These are phyloP conservation scores for Gonioctena quinquepunctata DNA, from an alignment of 1,140 invertebrate species.

Conservation along the genomic window DNA sequence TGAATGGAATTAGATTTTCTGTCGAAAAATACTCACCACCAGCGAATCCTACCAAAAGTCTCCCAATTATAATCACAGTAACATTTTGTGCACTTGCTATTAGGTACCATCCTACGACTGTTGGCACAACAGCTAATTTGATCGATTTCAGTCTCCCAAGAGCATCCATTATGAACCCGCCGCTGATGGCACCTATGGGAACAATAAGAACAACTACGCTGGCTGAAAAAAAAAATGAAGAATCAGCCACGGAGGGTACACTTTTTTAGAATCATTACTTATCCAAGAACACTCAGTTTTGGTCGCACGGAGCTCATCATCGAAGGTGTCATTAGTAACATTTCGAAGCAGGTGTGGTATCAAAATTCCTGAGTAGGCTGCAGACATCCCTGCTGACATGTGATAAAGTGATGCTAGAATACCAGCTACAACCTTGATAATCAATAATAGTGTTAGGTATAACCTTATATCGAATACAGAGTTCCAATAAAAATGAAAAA, in stretches of 20 bases:
- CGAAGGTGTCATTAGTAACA: not conserved
- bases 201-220: constrained; percentile 61
- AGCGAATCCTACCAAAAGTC: constrained; percentile 66
- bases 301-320: constrained; percentile 47
- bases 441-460: too few relatives aligned
- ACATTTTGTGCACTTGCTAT: constrained; percentile 60
- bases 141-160: constrained; percentile 68
- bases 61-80: constrained; percentile 61
- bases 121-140: constrained; percentile 64
- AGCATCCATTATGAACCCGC: constrained; percentile 64
- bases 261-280: constrained; percentile 53
- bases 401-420: constrained; percentile 61
- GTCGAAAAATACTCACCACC: constrained; percentile 48
- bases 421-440: constrained; percentile 61
- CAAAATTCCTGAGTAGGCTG: constrained; percentile 66
- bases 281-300: constrained; percentile 59
- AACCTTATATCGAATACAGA: too few relatives aligned
- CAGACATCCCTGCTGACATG: constrained; percentile 61
- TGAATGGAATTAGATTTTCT: not conserved
- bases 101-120: constrained; percentile 64
- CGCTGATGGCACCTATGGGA: constrained; percentile 60
- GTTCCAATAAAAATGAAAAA: too few relatives aligned
- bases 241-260: too few relatives aligned
- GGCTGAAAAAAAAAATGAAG: constrained; percentile 57
- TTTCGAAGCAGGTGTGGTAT: constrained; percentile 60